phyloP scores from a whole-genome alignment of 2,888 invertebrate genomes.

The Agrochola macilenta region DNA sequence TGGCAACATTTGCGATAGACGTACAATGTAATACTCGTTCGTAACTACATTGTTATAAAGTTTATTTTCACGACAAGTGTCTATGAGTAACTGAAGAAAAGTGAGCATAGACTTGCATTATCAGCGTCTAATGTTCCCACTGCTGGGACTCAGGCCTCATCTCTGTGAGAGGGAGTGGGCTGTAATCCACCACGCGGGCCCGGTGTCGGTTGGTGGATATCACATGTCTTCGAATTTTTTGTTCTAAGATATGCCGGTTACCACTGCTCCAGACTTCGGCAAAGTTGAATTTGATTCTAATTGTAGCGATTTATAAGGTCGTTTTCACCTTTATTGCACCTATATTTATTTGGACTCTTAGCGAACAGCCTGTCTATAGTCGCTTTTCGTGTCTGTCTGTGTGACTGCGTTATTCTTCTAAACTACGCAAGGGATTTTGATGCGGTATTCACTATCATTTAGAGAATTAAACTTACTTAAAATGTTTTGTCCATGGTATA shows the following conservation, averaged over 20 bases:
- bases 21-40: conserved; percentile 9
- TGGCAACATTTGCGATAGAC: conserved; percentile 21
- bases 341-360: not conserved
- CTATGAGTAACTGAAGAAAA: conserved; percentile 18
- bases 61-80: not conserved
- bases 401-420: not conserved
- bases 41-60: conserved; percentile 18
- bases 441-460: not conserved
- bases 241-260: too few species aligned
- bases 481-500: too few species aligned
- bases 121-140: too few species aligned
- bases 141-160: too few species aligned
- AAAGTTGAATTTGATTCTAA: conserved; percentile 3
- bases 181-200: too few species aligned
- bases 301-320: not conserved
- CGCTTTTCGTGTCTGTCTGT: not conserved
- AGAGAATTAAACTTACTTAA: too few species aligned
- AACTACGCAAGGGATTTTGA: not conserved
- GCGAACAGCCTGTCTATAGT: not conserved
- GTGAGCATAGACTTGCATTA: not conserved
- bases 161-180: too few species aligned
- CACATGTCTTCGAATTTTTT: too few species aligned
- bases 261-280: not conserved
- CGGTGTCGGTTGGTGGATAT: too few species aligned
- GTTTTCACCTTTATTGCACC: not conserved